phyloP scores from a whole-genome alignment of 2,888 invertebrate genomes.

The Anodontia alba region DNA sequence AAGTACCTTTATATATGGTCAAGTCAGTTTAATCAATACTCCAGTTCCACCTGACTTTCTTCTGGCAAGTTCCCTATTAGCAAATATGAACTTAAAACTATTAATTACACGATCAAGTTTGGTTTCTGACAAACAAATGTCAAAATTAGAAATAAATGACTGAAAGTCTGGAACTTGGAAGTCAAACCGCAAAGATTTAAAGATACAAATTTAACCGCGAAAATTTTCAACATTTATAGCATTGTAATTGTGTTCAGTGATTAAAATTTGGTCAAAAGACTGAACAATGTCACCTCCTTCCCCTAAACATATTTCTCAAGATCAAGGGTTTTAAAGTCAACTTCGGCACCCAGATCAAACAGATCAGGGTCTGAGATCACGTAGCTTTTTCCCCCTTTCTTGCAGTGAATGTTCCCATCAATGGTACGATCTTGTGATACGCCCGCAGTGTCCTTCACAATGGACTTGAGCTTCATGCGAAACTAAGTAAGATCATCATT shows the following conservation, averaged over 20 bases:
- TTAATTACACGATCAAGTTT: not conserved
- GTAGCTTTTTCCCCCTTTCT: not conserved
- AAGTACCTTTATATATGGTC: not conserved
- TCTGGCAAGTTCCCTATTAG: not conserved
- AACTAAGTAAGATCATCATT: slow-evolving; percentile 21
- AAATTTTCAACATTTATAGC: not conserved
- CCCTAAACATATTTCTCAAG: not conserved
- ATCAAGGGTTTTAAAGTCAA: slow-evolving; percentile 2
- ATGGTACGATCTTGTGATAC: not conserved
- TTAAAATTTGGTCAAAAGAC: not conserved
- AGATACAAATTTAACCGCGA: not conserved
- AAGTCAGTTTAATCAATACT: not conserved
- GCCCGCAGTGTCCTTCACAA: slow-evolving; percentile 13
- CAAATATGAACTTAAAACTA: not conserved
- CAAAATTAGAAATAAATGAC: not conserved
- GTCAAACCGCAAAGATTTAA: not conserved
- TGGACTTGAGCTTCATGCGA: slow-evolving; percentile 16
- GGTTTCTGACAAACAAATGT: not conserved
- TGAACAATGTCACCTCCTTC: not conserved
- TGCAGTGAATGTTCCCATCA: slow-evolving; percentile 17
- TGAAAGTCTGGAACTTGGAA: not conserved
- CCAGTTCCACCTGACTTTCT: not conserved
- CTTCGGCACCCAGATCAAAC: not conserved
- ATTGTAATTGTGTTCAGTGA: not conserved
- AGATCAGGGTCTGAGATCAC: slow-evolving; percentile 8